Base-by-base conservation (phyloP, 1,140 invertebrate genomes). In the Tachypleus tridentatus region DNA sequence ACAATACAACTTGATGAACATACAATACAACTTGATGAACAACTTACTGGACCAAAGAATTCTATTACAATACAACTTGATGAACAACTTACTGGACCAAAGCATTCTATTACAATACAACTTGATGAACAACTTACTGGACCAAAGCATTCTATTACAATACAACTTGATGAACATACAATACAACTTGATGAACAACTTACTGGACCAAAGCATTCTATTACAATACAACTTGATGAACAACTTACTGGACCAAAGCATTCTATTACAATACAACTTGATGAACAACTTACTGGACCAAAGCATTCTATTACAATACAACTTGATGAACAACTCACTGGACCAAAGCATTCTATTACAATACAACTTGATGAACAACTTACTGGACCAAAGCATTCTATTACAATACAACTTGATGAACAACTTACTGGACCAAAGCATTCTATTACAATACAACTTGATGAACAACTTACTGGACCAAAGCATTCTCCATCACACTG, bases 401-500 rank as follows among this genome's bases (percentile, higher is more conserved):
- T n/a, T n/a, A n/a, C n/a, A n/a, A n/a, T n/a, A n/a, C n/a, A 29
- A 29, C 29, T 29, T 29, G 29, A 29, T 29, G 29, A 29, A 29
- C 29, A 60, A 64, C 67, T 49, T 65, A 68, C 67, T 0, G 91
- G 87, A 4, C 94, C 95, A 0, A 78, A 79, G 73, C 96, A 98
- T 4, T 85, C 85, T 29, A n/a, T n/a, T n/a, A n/a, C n/a, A n/a
- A n/a, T n/a, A n/a, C n/a, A 29, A 29, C 29, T 29, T 29, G 29
- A 29, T 29, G 29, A 29, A 29, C 29, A 60, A 64, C 67, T 49
- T 65, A 68, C 67, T 0, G 91, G 87, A 4, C 94, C 95, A 0
- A 78, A 79, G 73, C 96, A 98, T 4, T 85, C 85, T 29, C 82
- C 83, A 5, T 84, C 82, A 76, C 96, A 98, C 75, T 98, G 88